Conservation (phyloP, 2,113 vertebrate genomes). For the Setophaga kirtlandii region DNA sequence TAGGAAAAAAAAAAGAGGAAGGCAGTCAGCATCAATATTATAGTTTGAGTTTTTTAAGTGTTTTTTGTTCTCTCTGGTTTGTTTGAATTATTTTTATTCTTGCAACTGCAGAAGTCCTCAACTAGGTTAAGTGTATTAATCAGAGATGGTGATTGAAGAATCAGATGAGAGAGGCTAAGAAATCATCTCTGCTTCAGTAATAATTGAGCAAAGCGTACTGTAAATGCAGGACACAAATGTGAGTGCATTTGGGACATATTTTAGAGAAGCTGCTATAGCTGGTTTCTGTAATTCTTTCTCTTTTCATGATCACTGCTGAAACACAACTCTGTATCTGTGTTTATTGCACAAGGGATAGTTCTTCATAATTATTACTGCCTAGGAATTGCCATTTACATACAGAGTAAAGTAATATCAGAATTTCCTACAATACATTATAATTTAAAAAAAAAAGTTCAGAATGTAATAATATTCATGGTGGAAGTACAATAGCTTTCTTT, state of each 20-base stretch:
- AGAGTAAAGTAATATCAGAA: not conserved
- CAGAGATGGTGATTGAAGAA: rapidly evolving
- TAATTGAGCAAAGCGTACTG: not conserved
- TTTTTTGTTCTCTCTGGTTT: not conserved
- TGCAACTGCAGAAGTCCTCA: not conserved
- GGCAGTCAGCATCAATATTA: not conserved
- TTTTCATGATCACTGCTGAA: not conserved
- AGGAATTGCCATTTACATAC: not conserved
- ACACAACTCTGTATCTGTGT: not conserved
- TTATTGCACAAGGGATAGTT: not conserved
- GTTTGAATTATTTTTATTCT: not conserved
- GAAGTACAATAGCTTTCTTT: not conserved
- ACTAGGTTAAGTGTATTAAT: not conserved
- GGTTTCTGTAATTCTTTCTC: not conserved
- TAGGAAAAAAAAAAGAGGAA: rapidly evolving
- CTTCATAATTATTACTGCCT: not conserved
- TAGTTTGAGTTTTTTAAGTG: not conserved
- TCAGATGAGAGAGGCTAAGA: not conserved
- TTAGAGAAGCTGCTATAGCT: not conserved
- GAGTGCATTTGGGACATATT: not conserved
- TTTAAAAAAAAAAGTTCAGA: not conserved
- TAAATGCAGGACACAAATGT: not conserved
- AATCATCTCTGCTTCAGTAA: not conserved
- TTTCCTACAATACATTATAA: not conserved
- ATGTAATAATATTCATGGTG: not conserved